phyloP scores from a whole-genome alignment of 2,797 vertebrate genomes.

The Malurus leucopterus region DNA sequence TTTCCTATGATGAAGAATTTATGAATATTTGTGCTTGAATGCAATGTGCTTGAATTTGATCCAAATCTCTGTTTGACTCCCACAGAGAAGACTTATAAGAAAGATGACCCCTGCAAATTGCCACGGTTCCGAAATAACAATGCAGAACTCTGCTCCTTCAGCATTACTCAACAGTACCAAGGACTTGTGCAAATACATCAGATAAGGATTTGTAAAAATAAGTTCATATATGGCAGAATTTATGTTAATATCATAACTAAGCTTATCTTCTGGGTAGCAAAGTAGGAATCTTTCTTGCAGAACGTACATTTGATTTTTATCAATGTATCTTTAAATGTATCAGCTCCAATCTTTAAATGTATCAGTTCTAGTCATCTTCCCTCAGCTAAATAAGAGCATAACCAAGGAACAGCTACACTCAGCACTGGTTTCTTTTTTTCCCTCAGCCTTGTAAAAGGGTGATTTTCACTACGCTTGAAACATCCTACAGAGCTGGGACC shows the following conservation, averaged over 20 bases:
- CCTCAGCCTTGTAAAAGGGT: background rate
- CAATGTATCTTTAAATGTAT: background rate
- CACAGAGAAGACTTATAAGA: background rate
- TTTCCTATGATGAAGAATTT: conserved; percentile 11
- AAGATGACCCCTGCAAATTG: background rate
- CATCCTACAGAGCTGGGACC: background rate
- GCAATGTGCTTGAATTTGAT: background rate
- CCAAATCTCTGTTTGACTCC: background rate
- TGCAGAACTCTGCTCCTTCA: background rate
- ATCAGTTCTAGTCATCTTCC: background rate
- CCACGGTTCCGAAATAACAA: background rate
- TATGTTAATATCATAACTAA: background rate
- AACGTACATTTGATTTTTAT: background rate
- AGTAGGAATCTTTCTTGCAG: background rate
- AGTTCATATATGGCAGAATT: background rate
- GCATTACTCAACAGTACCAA: background rate
- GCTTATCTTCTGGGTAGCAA: background rate
- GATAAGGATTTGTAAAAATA: background rate
- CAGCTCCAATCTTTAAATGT: background rate
- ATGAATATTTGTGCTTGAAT: background rate
- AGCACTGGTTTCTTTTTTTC: background rate
- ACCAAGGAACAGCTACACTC: background rate
- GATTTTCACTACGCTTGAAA: background rate
- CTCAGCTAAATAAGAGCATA: background rate
- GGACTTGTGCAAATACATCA: background rate